phyloP scores from a whole-genome alignment of 1,140 invertebrate genomes.

The Pinna nobilis region DNA sequence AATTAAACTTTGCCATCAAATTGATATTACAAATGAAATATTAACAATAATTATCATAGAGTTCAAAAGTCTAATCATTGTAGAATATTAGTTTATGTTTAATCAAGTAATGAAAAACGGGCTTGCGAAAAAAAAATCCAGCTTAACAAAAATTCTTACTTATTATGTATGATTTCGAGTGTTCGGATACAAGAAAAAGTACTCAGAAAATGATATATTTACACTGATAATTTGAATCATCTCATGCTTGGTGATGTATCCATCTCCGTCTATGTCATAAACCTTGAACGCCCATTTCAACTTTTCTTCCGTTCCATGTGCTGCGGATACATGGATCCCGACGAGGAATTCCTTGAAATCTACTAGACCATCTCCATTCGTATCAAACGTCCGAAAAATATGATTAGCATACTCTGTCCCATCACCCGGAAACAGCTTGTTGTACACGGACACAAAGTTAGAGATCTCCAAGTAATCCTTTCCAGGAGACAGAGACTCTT shows the following conservation, averaged over 20 bases:
- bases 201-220: conserved; percentile 12
- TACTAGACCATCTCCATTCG: conserved; percentile 54
- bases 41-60: neutral
- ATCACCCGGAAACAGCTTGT: conserved; percentile 55
- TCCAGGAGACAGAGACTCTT: conserved; percentile 84
- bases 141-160: neutral
- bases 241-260: conserved; percentile 83
- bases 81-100: neutral
- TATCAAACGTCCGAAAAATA: conserved; percentile 64
- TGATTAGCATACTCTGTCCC: conserved; percentile 54
- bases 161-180: neutral
- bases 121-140: neutral
- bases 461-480: conserved; percentile 86
- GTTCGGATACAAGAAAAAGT: neutral
- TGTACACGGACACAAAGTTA: conserved; percentile 55
- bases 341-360: conserved; percentile 65
- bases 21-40: no score
- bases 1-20: no score
- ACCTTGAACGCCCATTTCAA: conserved; percentile 93
- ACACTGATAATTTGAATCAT: conserved; percentile 60
- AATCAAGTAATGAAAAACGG: neutral
- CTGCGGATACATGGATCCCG: conserved; percentile 58
- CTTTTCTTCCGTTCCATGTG: conserved; percentile 90
- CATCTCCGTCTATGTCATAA: conserved; percentile 91
- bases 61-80: neutral